Evolutionary conservation across 2,113 vertebrate genomes (phyloP).

Genomic region (Tetrax tetrax): DNA sequence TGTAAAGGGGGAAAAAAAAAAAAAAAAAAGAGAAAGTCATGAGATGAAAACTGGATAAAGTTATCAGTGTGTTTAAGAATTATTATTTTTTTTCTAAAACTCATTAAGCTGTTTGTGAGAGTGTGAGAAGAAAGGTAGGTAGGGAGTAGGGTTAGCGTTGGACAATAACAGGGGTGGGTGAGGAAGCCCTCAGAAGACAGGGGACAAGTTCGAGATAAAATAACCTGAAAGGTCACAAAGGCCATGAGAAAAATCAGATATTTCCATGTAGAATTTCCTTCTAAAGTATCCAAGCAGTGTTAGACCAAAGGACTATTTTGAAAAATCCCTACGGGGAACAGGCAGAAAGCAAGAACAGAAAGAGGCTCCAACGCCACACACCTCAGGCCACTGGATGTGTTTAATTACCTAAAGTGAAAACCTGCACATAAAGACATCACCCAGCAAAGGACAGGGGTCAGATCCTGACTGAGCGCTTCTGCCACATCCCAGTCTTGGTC

Average conservation of each 20-base stretch:
- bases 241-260: not conserved
- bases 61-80: not conserved
- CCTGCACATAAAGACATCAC: not conserved
- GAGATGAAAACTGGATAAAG: not conserved
- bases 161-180: not conserved
- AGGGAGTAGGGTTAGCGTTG: not conserved
- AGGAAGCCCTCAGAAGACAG: not conserved
- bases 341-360: not conserved
- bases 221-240: not conserved
- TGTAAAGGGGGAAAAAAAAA: not conserved
- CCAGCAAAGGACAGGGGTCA: not conserved
- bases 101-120: not conserved
- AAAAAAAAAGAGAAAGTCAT: too few species aligned
- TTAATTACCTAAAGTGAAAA: not conserved
- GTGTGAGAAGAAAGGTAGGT: not conserved
- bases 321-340: not conserved
- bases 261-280: not conserved
- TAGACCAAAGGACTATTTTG: not conserved
- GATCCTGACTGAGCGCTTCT: not conserved
- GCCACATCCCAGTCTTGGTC: not conserved
- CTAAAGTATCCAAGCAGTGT: not conserved
- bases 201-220: not conserved
- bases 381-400: not conserved
- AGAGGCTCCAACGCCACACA: rapidly evolving
- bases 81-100: not conserved